Evolutionary conservation across 2,888 invertebrate species (phyloP).

Genomic region (Metallyticus violacea): DNA sequence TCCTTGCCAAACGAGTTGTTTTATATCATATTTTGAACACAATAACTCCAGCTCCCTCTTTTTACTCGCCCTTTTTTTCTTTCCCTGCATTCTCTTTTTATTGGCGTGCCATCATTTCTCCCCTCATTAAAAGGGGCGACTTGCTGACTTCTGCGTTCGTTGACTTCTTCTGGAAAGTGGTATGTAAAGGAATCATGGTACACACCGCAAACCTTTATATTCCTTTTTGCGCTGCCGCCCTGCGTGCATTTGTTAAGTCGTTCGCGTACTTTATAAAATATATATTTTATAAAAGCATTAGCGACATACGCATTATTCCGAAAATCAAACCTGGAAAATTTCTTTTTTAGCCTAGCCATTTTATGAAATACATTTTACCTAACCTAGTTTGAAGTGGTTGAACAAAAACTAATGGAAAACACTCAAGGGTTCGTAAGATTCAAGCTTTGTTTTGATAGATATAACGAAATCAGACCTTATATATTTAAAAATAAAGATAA

Average conservation of each 20-base stretch:
- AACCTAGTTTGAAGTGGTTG: too few species aligned
- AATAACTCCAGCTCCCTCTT: not conserved
- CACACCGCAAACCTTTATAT: not conserved
- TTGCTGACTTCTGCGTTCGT: not conserved
- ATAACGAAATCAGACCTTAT: too few species aligned
- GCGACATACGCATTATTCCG: too few species aligned
- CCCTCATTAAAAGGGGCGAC: not conserved
- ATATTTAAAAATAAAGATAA: too few species aligned
- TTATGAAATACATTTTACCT: too few species aligned
- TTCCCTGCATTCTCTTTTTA: not conserved
- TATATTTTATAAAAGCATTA: not conserved
- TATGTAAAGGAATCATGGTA: not conserved
- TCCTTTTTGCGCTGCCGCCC: not conserved
- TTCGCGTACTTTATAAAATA: not conserved
- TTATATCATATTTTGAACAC: conserved; percentile 7
- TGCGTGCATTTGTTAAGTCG: not conserved
- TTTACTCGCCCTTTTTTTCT: not conserved
- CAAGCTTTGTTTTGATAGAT: too few species aligned
- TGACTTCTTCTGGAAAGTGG: not conserved
- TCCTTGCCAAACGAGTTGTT: not conserved
- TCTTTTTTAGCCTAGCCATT: too few species aligned
- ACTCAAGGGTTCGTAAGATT: too few species aligned
- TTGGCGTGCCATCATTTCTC: not conserved
- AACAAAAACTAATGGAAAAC: too few species aligned
- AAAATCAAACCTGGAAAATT: too few species aligned